Conservation (phyloP, 2,113 vertebrate species). For the Pelecanoides urinatrix region DNA sequence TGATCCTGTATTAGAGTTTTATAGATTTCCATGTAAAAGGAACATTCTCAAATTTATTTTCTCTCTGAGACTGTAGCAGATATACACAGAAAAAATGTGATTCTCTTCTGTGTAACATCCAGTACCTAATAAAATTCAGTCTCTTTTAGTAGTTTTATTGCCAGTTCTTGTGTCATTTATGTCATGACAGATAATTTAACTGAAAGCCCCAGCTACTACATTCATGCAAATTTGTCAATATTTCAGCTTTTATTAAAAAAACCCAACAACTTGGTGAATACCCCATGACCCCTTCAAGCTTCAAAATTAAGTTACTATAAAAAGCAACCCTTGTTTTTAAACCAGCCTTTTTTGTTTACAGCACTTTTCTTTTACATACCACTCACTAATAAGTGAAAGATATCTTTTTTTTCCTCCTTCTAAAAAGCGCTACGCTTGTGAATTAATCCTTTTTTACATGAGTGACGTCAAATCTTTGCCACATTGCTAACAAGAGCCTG, state of each 20-base stretch:
- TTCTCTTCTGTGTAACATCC: background rate
- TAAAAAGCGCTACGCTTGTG: background rate
- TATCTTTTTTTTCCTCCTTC: background rate
- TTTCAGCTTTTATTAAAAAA: background rate
- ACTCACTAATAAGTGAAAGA: background rate
- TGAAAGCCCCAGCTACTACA: background rate
- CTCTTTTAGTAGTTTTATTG: background rate
- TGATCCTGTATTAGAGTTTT: background rate
- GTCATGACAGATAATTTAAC: background rate
- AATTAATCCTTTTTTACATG: background rate
- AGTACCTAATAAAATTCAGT: background rate
- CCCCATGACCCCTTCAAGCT: background rate
- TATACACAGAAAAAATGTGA: background rate
- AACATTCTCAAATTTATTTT: background rate
- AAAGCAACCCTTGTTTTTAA: background rate
- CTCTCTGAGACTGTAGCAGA: background rate
- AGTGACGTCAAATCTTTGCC: background rate
- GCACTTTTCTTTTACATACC: background rate
- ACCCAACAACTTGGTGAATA: background rate
- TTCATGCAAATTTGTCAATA: background rate
- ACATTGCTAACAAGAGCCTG: background rate
- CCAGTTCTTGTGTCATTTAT: background rate
- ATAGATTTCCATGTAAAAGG: background rate
- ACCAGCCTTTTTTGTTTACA: background rate
- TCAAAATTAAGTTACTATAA: background rate